Percentiles rank a stretch among this genome's conserved stretches.
Evolutionary conservation across 2,113 vertebrate species (phyloP).

Genomic region (Egretta garzetta): DNA sequence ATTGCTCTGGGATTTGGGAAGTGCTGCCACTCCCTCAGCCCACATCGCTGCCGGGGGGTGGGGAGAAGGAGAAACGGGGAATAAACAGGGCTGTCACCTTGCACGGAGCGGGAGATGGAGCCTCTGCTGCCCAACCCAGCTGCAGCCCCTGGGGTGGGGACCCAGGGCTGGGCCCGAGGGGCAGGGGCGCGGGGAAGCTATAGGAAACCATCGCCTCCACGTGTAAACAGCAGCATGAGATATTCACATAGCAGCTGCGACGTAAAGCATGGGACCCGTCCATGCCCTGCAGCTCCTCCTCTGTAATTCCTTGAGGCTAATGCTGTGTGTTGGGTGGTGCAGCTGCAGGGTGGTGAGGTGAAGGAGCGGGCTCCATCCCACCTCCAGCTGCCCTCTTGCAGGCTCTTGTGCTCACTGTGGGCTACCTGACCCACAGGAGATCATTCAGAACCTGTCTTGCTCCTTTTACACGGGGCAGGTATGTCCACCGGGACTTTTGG

Average conservation of each 20-base stretch:
- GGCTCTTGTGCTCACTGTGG: accelerated
- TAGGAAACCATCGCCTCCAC: accelerated
- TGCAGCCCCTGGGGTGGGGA: neutral
- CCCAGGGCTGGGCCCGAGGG: neutral
- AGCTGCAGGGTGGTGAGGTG: neutral
- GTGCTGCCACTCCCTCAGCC: slow-evolving; percentile 56
- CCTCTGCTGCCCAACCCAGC: neutral
- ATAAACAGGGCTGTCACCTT: slow-evolving; percentile 30
- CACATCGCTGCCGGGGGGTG: neutral
- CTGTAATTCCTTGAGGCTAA: neutral
- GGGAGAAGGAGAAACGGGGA: neutral
- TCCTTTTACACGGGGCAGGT: neutral
- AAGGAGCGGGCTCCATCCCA: neutral
- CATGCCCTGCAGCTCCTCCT: neutral
- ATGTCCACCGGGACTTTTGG: neutral
- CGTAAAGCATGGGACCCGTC: neutral
- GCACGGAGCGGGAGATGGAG: neutral
- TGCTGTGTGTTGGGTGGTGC: neutral
- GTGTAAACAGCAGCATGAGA: neutral
- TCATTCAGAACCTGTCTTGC: accelerated
- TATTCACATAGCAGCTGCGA: neutral
- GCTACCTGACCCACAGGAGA: neutral
- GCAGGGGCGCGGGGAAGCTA: neutral
- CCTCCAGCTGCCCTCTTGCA: neutral
- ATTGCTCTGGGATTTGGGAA: slow-evolving; percentile 57